Percentiles rank a stretch among this genome's conserved stretches.
These are phyloP conservation scores for Amiota communis DNA, from an alignment of 2,888 invertebrate genomes.

Conservation along the genomic window DNA sequence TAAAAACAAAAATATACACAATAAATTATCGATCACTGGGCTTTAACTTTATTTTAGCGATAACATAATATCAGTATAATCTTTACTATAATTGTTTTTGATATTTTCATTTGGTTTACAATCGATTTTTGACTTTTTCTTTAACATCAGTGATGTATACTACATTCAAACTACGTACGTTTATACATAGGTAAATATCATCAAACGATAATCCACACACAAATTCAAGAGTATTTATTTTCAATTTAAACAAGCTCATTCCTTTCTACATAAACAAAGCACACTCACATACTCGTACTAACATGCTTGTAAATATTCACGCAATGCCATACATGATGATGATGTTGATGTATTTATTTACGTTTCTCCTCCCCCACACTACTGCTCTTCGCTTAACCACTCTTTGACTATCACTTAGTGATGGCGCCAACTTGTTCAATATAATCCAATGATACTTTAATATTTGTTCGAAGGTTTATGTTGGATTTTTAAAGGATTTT, in stretches of 20 bases:
- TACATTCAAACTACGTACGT: no score
- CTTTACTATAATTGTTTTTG: no score
- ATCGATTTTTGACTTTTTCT: no score
- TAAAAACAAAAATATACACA: no score
- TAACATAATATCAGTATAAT: no score
- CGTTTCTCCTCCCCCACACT: background rate
- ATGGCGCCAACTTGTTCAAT: background rate
- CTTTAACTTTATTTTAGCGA: no score
- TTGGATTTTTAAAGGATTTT: slow-evolving; percentile 10
- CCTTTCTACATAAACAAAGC: background rate
- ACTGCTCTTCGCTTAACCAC: background rate
- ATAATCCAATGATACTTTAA: slow-evolving; percentile 10
- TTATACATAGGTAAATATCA: background rate
- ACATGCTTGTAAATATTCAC: background rate
- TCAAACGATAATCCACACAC: background rate
- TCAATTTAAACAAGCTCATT: slow-evolving; percentile 17
- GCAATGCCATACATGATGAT: background rate
- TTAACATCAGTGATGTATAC: no score
- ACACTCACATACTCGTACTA: background rate
- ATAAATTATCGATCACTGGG: no score
- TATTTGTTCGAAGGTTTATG: slow-evolving; percentile 2
- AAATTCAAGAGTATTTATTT: slow-evolving; percentile 12
- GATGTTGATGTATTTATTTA: background rate
- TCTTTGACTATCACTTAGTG: background rate
- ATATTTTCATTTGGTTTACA: no score